A percentile compares a stretch with the other conserved stretches of the same genome.
phyloP scores from a whole-genome alignment of 92 coral and sea anemone species.

The Hydrozoanthus gracilis region DNA sequence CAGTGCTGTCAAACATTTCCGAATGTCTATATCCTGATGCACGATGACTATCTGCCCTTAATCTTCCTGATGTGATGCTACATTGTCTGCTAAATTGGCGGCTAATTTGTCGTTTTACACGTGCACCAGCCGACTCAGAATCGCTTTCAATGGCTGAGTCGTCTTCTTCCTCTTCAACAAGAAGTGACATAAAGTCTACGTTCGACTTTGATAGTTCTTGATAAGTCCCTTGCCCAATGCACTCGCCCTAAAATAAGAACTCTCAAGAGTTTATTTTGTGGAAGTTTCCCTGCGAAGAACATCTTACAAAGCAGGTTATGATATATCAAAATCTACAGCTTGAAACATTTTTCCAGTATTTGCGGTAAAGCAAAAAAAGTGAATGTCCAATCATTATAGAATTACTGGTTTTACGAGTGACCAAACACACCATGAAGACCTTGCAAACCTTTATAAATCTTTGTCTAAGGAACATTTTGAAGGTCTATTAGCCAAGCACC shows the following conservation, averaged over 20 bases:
- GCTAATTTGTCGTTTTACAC: slow-evolving; percentile 57
- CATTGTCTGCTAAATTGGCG: slow-evolving; percentile 73
- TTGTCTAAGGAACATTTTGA: too few species aligned
- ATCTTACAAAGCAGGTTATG: too few species aligned
- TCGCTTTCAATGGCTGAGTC: slow-evolving; percentile 78
- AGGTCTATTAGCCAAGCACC: too few species aligned
- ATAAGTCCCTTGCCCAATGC: slow-evolving; percentile 83
- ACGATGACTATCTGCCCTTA: slow-evolving; percentile 57
- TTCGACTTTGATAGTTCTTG: slow-evolving; percentile 82
- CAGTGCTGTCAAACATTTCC: slow-evolving; percentile 70
- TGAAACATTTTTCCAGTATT: too few species aligned
- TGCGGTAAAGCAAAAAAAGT: too few species aligned
- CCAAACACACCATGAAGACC: too few species aligned
- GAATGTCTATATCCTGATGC: slow-evolving; percentile 59
- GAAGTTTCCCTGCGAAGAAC: too few species aligned
- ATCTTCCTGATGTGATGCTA: slow-evolving; percentile 53
- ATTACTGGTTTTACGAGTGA: too few species aligned
- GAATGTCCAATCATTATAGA: too few species aligned
- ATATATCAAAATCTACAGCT: too few species aligned
- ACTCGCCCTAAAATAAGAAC: slow-evolving; percentile 66
- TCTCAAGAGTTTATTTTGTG: background rate
- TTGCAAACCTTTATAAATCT: too few species aligned
- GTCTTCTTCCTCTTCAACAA: slow-evolving; percentile 68
- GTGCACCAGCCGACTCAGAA: slow-evolving; percentile 35
- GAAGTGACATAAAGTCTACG: slow-evolving; percentile 81